Evolutionary conservation across 2,113 vertebrate genomes (phyloP).

Genomic region (Merops nubicus): DNA sequence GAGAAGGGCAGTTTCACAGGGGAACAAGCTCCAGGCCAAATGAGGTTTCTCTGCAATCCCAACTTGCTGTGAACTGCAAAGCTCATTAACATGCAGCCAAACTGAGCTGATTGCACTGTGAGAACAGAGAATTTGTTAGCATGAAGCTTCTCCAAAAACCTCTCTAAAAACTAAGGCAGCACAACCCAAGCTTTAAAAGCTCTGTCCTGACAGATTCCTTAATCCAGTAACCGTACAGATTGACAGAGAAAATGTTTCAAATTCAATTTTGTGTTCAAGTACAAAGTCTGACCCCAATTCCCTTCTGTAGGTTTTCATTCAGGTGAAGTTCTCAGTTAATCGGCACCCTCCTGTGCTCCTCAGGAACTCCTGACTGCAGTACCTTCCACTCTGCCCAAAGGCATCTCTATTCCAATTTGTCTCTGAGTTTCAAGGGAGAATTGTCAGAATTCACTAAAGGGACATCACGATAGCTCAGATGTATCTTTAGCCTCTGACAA

Average conservation of each 20-base stretch:
- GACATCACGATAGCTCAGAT: conserved; percentile 15
- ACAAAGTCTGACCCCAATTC: background rate
- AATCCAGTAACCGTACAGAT: conserved; percentile 24
- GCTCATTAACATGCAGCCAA: background rate
- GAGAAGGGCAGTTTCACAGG: background rate
- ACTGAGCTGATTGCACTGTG: background rate
- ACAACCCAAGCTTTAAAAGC: background rate
- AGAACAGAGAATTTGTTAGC: background rate
- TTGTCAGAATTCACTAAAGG: background rate
- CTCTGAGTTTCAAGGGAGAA: background rate
- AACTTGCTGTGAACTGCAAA: conserved; percentile 2
- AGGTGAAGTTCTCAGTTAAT: background rate
- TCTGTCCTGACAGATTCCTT: background rate
- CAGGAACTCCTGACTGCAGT: background rate
- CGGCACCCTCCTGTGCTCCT: background rate
- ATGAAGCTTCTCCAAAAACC: background rate
- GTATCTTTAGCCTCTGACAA: background rate
- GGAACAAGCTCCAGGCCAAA: background rate
- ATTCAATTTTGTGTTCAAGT: background rate
- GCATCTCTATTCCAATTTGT: background rate
- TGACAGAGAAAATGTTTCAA: conserved; percentile 23
- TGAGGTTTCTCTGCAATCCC: background rate
- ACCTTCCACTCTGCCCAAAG: background rate
- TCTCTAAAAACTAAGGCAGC: background rate
- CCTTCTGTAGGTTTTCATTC: background rate